A percentile compares a stretch with the other conserved stretches of the same genome.
Conservation (phyloP, 2,888 invertebrate genomes). For the Scaptodrosophila latifasciaeformis region DNA sequence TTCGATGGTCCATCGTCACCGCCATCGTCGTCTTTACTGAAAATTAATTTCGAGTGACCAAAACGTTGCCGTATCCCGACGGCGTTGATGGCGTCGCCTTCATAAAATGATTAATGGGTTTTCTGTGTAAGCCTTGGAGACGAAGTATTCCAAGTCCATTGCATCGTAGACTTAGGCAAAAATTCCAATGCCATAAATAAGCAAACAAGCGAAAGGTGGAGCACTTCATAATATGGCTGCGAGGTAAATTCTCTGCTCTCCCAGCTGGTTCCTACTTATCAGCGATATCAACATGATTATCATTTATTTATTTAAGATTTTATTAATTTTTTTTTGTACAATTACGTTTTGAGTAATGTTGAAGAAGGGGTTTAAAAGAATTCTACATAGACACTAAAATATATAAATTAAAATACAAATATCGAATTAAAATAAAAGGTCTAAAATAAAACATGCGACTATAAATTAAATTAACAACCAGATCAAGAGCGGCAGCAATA, state of each 20-base stretch:
- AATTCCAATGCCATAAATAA: not conserved
- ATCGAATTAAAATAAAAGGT: not conserved
- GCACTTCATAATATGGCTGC: too few relatives aligned
- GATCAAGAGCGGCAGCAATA: not conserved
- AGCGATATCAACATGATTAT: too few relatives aligned
- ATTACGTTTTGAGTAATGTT: too few relatives aligned
- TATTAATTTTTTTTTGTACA: not conserved
- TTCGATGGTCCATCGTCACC: not conserved
- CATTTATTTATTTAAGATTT: slow-evolving; percentile 1
- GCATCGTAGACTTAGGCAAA: not conserved
- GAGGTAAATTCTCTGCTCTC: too few relatives aligned
- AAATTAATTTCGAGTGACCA: slow-evolving; percentile 5
- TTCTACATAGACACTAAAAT: too few relatives aligned
- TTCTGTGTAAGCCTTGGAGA: slow-evolving; percentile 37
- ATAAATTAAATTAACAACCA: not conserved
- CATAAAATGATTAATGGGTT: slow-evolving; percentile 43
- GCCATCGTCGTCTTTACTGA: not conserved
- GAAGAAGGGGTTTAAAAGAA: too few relatives aligned
- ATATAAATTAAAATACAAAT: not conserved
- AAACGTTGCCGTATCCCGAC: slow-evolving; percentile 18
- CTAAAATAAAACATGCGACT: not conserved
- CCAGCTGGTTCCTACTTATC: too few relatives aligned
- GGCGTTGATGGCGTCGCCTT: slow-evolving; percentile 3
- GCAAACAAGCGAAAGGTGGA: not conserved
- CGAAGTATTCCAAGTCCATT: too few relatives aligned